These are phyloP conservation scores for Trileptium ribeirensis DNA, from an alignment of 2,888 invertebrate genomes.

Conservation along the genomic window DNA sequence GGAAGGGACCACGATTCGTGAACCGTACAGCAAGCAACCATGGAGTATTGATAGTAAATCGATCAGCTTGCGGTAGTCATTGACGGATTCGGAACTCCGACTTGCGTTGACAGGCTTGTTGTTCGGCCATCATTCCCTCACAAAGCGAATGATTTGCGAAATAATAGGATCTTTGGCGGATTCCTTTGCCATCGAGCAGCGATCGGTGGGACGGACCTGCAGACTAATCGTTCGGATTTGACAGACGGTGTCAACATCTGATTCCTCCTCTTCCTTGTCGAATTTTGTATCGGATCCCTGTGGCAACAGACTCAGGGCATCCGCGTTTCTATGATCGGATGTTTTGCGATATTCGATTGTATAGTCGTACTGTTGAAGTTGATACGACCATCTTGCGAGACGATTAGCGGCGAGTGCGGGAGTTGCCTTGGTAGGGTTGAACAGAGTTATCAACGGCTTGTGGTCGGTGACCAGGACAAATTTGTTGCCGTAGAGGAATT, in stretches of 20 bases:
- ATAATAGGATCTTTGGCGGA: background rate
- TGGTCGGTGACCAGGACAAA: background rate
- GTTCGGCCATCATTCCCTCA: background rate
- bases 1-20: background rate
- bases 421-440: constrained; percentile 5
- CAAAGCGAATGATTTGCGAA: background rate
- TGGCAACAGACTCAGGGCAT: background rate
- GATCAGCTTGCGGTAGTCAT: background rate
- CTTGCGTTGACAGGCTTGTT: background rate
- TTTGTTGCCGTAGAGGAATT: background rate
- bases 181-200: background rate
- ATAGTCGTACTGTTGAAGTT: background rate
- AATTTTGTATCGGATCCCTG: background rate
- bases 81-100: background rate
- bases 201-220: background rate
- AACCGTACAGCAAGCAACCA: background rate
- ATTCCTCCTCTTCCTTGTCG: background rate
- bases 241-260: background rate
- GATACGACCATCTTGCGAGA: background rate
- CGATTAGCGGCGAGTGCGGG: background rate
- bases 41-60: background rate
- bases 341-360: background rate
- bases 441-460: background rate
- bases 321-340: background rate
- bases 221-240: background rate